A percentile compares a stretch with the other conserved stretches of the same genome.
Evolutionary conservation across 2,888 invertebrate species (phyloP).

Genomic region (Eristalis intricaria): DNA sequence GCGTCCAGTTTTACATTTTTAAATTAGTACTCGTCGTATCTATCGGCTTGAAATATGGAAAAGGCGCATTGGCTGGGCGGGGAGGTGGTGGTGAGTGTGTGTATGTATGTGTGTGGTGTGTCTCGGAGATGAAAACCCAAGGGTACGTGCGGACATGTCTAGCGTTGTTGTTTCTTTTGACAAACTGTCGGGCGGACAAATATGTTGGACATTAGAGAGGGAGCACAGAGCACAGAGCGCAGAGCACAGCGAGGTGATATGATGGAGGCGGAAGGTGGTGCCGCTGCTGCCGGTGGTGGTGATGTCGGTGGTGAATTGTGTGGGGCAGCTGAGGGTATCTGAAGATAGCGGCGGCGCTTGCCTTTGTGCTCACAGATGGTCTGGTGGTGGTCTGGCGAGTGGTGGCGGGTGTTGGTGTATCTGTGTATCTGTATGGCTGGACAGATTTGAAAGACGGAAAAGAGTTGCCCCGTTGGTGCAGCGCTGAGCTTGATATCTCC

Average conservation of each 20-base stretch:
- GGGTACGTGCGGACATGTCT: conserved; percentile 65
- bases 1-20: conserved; percentile 68
- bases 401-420: conserved; percentile 53
- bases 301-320: neutral
- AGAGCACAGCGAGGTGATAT: neutral
- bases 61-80: conserved; percentile 26
- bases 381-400: conserved; percentile 60
- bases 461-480: conserved; percentile 43
- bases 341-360: conserved; percentile 65
- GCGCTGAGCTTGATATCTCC: conserved; percentile 64
- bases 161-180: conserved; percentile 55
- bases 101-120: conserved; percentile 35
- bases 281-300: neutral
- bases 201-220: conserved; percentile 38
- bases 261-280: conserved; percentile 4
- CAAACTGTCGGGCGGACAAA: conserved; percentile 53
- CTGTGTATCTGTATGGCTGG: conserved; percentile 2
- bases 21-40: conserved; percentile 54
- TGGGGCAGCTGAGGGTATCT: conserved; percentile 26
- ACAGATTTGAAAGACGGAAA: conserved; percentile 64
- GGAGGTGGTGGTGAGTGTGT: conserved; percentile 23
- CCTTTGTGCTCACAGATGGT: conserved; percentile 60
- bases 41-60: conserved; percentile 55
- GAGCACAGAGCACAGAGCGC: neutral
- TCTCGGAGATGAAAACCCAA: conserved; percentile 67